Conservation (phyloP, 2,113 vertebrate species). For the zebrafish (Danio rerio) region DNA sequence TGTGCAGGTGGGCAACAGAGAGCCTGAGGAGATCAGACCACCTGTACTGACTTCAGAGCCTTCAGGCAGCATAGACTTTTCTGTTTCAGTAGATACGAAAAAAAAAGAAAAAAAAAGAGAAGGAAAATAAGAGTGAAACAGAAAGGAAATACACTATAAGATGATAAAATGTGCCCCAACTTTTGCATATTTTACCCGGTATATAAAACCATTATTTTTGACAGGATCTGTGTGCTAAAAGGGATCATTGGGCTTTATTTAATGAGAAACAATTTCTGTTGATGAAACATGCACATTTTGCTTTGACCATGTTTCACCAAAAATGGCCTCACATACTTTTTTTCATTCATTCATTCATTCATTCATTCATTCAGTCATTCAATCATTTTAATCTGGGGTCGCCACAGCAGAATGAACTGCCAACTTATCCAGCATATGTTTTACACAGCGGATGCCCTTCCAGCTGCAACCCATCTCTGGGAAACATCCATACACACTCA, state of each 20-base stretch:
- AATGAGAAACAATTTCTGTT: neutral
- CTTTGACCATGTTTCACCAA: neutral
- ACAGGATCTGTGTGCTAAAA: neutral
- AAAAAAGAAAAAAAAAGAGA: neutral
- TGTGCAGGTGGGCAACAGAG: constrained; percentile 44
- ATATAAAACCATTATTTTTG: neutral
- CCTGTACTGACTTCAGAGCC: neutral
- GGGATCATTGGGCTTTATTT: neutral
- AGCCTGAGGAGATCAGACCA: neutral
- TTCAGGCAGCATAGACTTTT: neutral
- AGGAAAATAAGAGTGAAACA: neutral
- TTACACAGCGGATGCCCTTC: too few species aligned
- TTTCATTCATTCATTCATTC: too few species aligned
- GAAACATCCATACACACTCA: too few species aligned
- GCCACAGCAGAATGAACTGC: too few species aligned
- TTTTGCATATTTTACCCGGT: neutral
- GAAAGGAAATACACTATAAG: too few species aligned
- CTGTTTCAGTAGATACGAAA: neutral
- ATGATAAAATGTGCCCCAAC: neutral
- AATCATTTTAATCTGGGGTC: too few species aligned
- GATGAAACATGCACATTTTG: neutral
- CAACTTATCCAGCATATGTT: too few species aligned
- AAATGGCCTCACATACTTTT: neutral
- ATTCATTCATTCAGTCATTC: too few species aligned
- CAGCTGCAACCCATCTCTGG: too few species aligned